Conservation (phyloP, 92 coral and sea anemone genomes). For the Zoanthus sociatus region DNA sequence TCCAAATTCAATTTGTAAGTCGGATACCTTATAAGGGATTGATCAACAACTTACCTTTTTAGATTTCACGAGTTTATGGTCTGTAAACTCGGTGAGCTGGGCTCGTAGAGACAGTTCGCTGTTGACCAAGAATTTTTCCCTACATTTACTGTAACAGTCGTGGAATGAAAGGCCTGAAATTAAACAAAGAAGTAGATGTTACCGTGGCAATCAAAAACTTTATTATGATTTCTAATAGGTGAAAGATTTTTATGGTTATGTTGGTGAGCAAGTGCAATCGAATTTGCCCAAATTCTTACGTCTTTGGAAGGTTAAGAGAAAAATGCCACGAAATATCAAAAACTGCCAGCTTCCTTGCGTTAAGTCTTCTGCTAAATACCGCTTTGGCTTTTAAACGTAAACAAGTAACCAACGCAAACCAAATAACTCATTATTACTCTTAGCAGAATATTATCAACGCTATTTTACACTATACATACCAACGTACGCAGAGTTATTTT, state of each 20-base stretch:
- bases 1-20: no score
- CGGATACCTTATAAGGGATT: neutral
- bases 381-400: no score
- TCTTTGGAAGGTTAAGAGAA: no score
- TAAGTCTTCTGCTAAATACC: no score
- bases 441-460: neutral
- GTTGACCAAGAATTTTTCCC: constrained; percentile 91
- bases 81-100: constrained; percentile 93
- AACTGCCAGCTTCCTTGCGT: no score
- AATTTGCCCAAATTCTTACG: no score
- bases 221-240: neutral
- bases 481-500: constrained; percentile 79
- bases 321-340: no score
- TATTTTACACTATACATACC: constrained; percentile 59
- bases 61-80: constrained; percentile 91
- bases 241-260: neutral
- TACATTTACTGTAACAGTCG: constrained; percentile 87
- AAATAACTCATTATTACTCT: no score
- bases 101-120: constrained; percentile 95
- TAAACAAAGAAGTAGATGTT: constrained; percentile 5
- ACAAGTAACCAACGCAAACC: no score
- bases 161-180: constrained; percentile 84
- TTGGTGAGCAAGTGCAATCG: no score
- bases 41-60: constrained; percentile 68
- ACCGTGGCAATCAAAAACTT: neutral